phyloP scores from a whole-genome alignment of 2,797 vertebrate species.

The Microctenopoma stevenorrisi region DNA sequence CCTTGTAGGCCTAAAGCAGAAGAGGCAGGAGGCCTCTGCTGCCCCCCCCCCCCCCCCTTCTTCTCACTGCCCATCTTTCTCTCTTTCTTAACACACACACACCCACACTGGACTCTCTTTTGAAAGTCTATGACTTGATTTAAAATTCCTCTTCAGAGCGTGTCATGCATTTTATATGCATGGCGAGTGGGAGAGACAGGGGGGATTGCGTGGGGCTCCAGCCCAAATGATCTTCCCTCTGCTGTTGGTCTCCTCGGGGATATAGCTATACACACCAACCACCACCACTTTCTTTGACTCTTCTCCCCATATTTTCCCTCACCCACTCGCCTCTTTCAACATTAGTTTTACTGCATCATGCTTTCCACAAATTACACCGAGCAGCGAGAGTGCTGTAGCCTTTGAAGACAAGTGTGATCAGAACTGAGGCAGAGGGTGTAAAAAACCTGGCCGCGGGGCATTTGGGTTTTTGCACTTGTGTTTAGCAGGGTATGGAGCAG shows the following conservation, averaged over 20 bases:
- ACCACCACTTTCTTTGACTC: conserved; percentile 48
- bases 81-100: conserved; percentile 45
- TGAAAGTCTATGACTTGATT: conserved; percentile 80
- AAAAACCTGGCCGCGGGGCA: conserved; percentile 76
- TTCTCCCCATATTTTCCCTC: conserved; percentile 64
- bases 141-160: conserved; percentile 83
- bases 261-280: conserved; percentile 28
- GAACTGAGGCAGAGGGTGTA: conserved; percentile 71
- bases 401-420: conserved; percentile 83
- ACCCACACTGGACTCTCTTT: conserved; percentile 78
- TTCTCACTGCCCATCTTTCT: conserved; percentile 50
- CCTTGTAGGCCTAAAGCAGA: conserved; percentile 80
- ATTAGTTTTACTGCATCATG: conserved; percentile 83
- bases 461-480: conserved; percentile 66
- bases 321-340: conserved; percentile 75
- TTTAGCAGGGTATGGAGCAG: conserved; percentile 71
- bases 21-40: conserved; percentile 61
- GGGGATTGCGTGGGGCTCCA: conserved; percentile 55
- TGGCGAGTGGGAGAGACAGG: conserved; percentile 62
- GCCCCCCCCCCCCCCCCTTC: conserved; percentile 25
- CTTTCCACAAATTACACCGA: conserved; percentile 78
- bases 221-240: conserved; percentile 77
- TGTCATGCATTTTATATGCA: conserved; percentile 85
- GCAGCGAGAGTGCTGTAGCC: conserved; percentile 61
- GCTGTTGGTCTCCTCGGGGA: conserved; percentile 70